Base-by-base conservation (phyloP, 2,113 vertebrate species). In the Chionis minor region DNA sequence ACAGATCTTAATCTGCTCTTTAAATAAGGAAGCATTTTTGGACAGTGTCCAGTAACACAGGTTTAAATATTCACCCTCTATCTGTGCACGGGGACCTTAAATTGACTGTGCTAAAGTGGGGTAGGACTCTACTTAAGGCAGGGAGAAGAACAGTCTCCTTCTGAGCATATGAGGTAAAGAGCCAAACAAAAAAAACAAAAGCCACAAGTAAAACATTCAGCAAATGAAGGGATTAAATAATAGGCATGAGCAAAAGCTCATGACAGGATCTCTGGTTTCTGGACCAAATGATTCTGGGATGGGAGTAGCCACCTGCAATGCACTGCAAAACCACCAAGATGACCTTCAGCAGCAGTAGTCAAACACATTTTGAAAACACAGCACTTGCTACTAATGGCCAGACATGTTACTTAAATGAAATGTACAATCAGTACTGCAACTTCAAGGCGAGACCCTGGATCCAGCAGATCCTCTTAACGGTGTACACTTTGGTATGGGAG, bases 301-400 rank as follows among this genome's bases (percentile, higher is more conserved):
- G 1, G 38, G 32, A 58, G 23, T 3, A 38, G 21, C 14, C 42
- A 69, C 28, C 20, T 1, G 1, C 2, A 1, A 75, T 0, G 0
- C 14, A 14, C 27, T 17, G 24, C 21, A 26, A 77, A 56, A 40
- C 6, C 72, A 73, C 23, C 35, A 26, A 30, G 28, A 47, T 18
- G 38, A 20, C 22, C 45, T 67, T 62, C 54, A 88, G 38, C 18
- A 22, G 40, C 44, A 12, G 11, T 10, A 40, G 28, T 11, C 88
- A 83, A 44, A 67, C 9, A 8, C 0, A 0, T 52, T 74, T 40
- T 52, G 58, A 62, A 79, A 84, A 45, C 28, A 16, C 3, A 65
- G 15, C 10, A 12, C 28, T 55, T 2, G 1, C n/a, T 56, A 44
- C 52, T 54, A 40, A 40, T 3, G 16, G 61, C 32, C 45, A 74